phyloP scores from a whole-genome alignment of 1,140 invertebrate species.

The Leguminivora glycinivorella region DNA sequence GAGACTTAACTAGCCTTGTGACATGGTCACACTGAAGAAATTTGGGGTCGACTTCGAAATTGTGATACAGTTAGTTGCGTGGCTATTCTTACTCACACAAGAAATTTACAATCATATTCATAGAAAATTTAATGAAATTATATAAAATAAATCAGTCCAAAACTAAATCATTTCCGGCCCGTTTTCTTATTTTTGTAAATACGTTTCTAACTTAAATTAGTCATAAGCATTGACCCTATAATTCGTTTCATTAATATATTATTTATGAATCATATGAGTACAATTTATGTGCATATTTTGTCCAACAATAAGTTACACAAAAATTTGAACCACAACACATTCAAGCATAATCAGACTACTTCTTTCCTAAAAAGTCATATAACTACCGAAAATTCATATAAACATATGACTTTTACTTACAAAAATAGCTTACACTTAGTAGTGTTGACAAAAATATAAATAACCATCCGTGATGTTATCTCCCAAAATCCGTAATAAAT shows the following conservation, averaged over 20 bases:
- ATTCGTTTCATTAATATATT: neutral
- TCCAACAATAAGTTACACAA: neutral
- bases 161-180: no score
- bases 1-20: no score
- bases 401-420: conserved; percentile 2
- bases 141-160: no score
- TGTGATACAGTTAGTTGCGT: no score
- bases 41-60: no score
- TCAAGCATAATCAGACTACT: conserved; percentile 1
- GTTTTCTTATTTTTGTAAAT: no score
- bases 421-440: conserved; percentile 1
- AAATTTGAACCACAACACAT: conserved; percentile 19
- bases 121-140: no score
- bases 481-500: conserved; percentile 56
- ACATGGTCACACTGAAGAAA: no score
- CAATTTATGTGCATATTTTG: neutral
- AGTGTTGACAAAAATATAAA: conserved; percentile 38
- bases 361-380: neutral
- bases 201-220: no score
- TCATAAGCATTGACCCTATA: neutral
- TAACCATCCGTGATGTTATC: conserved; percentile 40
- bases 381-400: neutral
- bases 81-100: no score
- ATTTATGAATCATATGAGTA: neutral
- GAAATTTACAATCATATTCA: no score